Evolutionary conservation across 1,140 invertebrate species (phyloP).

Genomic region (Lerema accius): DNA sequence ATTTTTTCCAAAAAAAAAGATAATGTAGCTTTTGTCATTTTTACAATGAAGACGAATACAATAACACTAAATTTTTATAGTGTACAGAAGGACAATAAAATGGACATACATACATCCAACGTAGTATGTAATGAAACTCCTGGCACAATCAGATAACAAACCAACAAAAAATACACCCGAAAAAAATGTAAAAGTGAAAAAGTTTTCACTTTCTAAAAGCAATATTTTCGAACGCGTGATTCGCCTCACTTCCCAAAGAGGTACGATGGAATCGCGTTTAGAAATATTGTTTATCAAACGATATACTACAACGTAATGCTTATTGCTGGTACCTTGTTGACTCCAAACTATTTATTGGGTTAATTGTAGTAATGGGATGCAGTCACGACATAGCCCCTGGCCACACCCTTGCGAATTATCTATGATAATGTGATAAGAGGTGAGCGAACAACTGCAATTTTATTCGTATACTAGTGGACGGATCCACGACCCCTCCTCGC

Average conservation of each 20-base stretch:
- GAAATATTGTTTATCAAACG: conserved; percentile 59
- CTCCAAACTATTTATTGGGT: conserved; percentile 55
- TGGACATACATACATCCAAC: no score
- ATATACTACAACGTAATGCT: conserved; percentile 53
- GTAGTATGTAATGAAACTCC: no score
- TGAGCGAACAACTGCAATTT: background rate
- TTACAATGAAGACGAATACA: no score
- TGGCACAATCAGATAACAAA: no score
- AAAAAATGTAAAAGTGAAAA: no score
- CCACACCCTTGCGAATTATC: conserved; percentile 35
- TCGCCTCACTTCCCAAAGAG: conserved; percentile 34
- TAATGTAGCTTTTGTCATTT: no score
- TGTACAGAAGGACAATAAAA: no score
- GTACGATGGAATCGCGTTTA: conserved; percentile 44
- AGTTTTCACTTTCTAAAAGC: no score
- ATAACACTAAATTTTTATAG: no score
- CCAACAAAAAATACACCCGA: no score
- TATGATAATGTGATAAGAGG: conserved; percentile 23
- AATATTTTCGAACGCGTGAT: conserved; percentile 39
- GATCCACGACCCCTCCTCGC: background rate
- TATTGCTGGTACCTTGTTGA: conserved; percentile 45
- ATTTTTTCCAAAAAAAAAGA: no score
- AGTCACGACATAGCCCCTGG: conserved; percentile 50
- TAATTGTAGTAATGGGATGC: conserved; percentile 53
- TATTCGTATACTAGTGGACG: background rate